Evolutionary conservation across 2,797 vertebrate species (phyloP).

Genomic region (Chelmon rostratus): DNA sequence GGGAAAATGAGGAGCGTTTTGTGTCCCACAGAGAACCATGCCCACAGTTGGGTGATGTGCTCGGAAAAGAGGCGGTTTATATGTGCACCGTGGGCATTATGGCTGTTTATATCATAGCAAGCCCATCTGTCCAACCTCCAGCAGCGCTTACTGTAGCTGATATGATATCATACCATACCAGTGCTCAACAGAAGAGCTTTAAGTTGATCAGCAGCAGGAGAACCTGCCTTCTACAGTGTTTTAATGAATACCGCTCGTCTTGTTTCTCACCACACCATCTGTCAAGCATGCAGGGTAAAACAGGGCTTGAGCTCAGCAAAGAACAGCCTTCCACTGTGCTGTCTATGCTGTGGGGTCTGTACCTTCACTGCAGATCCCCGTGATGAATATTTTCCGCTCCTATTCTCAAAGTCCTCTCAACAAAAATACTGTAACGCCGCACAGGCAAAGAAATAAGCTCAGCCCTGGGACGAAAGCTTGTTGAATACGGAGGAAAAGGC

Average conservation of each 20-base stretch:
- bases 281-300: slow-evolving; percentile 68
- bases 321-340: slow-evolving; percentile 41
- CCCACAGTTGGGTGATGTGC: slow-evolving; percentile 47
- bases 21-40: slow-evolving; percentile 45
- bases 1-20: slow-evolving; percentile 57
- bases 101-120: slow-evolving; percentile 56
- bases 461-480: slow-evolving; percentile 43
- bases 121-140: slow-evolving; percentile 72
- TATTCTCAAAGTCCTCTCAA: slow-evolving; percentile 56
- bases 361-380: slow-evolving; percentile 39
- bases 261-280: slow-evolving; percentile 76
- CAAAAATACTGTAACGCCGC: slow-evolving; percentile 68
- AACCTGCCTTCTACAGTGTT: slow-evolving; percentile 65
- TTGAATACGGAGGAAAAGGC: slow-evolving; percentile 35
- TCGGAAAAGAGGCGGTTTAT: slow-evolving; percentile 51
- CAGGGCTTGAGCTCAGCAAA: slow-evolving; percentile 63
- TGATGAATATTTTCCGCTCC: slow-evolving; percentile 63
- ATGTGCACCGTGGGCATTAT: slow-evolving; percentile 31
- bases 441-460: slow-evolving; percentile 58
- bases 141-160: slow-evolving; percentile 49
- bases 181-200: slow-evolving; percentile 70
- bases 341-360: slow-evolving; percentile 25
- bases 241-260: slow-evolving; percentile 75
- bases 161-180: slow-evolving; percentile 58
- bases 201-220: slow-evolving; percentile 77